Evolutionary conservation across 2,797 vertebrate species (phyloP), one percentile per base, ranked within the genome.

Genomic region (Sebastes jordani): DNA sequence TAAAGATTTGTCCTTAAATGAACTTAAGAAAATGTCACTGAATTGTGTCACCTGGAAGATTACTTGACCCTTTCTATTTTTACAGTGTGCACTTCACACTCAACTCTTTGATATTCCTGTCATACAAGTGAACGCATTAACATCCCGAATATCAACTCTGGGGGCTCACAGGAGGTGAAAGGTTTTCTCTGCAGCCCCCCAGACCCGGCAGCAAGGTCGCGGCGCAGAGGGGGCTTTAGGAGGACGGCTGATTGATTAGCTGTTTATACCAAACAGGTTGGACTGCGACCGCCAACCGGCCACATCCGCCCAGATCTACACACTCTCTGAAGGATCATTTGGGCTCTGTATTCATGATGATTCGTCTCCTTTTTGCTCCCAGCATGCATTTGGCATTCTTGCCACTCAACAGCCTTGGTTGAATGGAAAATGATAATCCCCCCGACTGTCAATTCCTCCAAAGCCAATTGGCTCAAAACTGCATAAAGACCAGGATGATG

Each of bases 371-470:
- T 73, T 29, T 64, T 74, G 49, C 78, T 87, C 60, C 56, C 84
- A 89, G 83, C 81, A 62, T 84, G 87, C 74, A 82, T 58, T 86
- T 87, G 81, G 87, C 83, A 83, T 80, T 83, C 60, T 63, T 74
- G 73, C 71, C 79, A 76, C 58, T 82, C 71, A 80, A 75, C 82
- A 86, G 82, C 84, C 81, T 78, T 64, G 83, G 72, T 55, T 89
- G 86, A 91, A 92, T 89, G 78, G 76, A 79, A 80, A 84, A 86
- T 77, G 77, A 90, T 91, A 89, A 93, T 90, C 80, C 82, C 56
- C 68, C 69, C 49, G 63, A 85, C 78, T 87, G 83, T 72, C 52
- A 59, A 74, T 82, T 84, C 63, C 81, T 90, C 79, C 54, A 71
- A 87, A 88, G 88, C 90, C 90, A 91, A 70, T 85, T 88, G 86